Evolutionary conservation across 2,797 vertebrate species (phyloP), one percentile per base, ranked within the genome.

Genomic region (Mastacembelus armatus): DNA sequence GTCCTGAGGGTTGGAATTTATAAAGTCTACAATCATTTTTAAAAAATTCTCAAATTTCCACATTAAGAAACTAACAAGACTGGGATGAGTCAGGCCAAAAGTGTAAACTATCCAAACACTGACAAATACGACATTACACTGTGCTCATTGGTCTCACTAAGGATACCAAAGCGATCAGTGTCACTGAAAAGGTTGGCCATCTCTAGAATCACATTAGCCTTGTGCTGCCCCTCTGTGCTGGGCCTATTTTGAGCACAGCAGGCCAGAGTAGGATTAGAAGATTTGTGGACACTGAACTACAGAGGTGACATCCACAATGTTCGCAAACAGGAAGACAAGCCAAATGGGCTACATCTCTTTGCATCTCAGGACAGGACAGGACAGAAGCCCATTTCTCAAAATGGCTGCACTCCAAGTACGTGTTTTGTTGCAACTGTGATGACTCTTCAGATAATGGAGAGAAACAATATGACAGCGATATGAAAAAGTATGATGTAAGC

Each of bases 281-380:
- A 78, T 86, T 84, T 86, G 78, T 70, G 57, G 62, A 82, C 59
- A 72, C 61, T 44, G 58, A 77, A 83, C 43, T 83, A 86, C 84
- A 89, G 24, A 80, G 59, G 84, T 75, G 73, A 71, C 78, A 85
- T 83, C 77, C 58, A 60, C 67, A 73, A 81, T 79, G 65, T 81
- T n/a, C 35, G 70, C 66, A 80, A 76, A 88, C 63, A 78, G 57
- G 30, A 71, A 60, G 49, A 77, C 70, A 77, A 68, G 74, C 64
- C 43, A 70, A 72, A 57, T 4, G 3, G 32, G 77, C 81, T 72
- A 63, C 54, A 69, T 61, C 52, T 68, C 48, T 44, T 44, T 47
- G 50, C 66, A 72, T 67, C 62, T 35, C 59, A 21, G 50, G 69
- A 59, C 55, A 57, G 50, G 38, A 64, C 42, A 60, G 43, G 55